Conservation (phyloP, 2,888 invertebrate genomes). For the Aphodius sticticus region DNA sequence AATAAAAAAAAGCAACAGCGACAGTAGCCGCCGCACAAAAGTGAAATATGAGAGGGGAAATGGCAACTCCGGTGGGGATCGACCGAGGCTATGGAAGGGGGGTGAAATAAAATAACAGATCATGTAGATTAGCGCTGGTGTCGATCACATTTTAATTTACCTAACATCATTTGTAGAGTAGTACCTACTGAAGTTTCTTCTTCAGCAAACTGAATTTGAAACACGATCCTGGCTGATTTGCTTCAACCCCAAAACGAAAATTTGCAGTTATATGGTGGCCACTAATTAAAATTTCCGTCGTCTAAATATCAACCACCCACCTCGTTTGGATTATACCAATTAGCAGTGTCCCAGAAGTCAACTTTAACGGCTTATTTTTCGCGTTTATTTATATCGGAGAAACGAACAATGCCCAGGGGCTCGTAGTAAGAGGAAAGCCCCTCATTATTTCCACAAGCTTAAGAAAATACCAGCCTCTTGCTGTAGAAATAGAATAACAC, state of each 20-base stretch:
- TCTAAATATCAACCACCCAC: not conserved
- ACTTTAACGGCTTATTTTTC: not conserved
- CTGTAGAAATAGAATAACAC: not conserved
- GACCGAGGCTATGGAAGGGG: not conserved
- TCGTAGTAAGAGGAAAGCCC: not conserved
- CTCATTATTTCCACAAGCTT: not conserved
- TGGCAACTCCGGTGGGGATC: not conserved
- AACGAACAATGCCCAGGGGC: not conserved
- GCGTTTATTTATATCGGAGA: not conserved
- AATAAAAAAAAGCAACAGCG: not conserved
- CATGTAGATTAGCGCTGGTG: not conserved
- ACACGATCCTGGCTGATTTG: not conserved
- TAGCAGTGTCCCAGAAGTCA: not conserved
- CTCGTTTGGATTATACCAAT: not conserved
- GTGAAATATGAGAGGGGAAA: not conserved
- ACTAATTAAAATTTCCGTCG: not conserved
- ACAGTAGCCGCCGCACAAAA: not conserved
- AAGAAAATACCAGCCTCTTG: not conserved
- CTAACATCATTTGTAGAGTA: not conserved
- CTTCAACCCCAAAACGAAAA: not conserved
- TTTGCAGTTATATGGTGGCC: not conserved
- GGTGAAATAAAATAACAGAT: not conserved
- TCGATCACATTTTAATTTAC: not conserved
- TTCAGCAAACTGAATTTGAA: not conserved
- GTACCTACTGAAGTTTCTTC: not conserved